A percentile compares a stretch with the other conserved stretches of the same genome.
These are phyloP conservation scores for Phenacoccus solenopsis DNA, from an alignment of 1,140 invertebrate species.

Conservation along the genomic window DNA sequence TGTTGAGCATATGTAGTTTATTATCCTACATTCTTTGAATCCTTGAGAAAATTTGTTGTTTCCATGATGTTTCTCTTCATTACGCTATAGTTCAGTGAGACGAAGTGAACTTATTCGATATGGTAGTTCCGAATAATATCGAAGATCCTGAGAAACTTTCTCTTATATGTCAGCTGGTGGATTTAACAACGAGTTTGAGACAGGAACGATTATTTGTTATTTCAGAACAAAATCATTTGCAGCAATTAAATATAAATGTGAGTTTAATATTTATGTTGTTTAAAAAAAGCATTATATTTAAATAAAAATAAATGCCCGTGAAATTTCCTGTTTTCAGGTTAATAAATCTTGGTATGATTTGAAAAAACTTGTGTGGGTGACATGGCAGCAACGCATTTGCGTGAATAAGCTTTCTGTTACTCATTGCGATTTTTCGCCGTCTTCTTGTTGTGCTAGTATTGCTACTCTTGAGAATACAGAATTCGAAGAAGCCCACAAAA, in stretches of 20 bases:
- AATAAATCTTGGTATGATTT: constrained; percentile 45
- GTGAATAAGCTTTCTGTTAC: constrained; percentile 66
- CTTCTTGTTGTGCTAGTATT: constrained; percentile 59
- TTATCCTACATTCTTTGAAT: too few species aligned
- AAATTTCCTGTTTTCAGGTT: constrained; percentile 36
- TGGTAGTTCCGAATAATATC: background rate
- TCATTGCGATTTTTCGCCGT: constrained; percentile 55
- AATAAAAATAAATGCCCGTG: background rate
- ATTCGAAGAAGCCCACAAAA: constrained; percentile 81
- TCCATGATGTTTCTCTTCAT: too few species aligned
- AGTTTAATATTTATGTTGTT: constrained; percentile 19
- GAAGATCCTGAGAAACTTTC: constrained; percentile 24
- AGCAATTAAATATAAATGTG: constrained; percentile 57
- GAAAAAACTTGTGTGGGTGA: constrained; percentile 76
- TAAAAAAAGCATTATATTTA: constrained; percentile 20
- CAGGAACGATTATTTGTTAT: constrained; percentile 59
- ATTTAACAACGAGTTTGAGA: constrained; percentile 53
- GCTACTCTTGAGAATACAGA: constrained; percentile 61
- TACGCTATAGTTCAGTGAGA: too few species aligned
- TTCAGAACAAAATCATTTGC: constrained; percentile 56
- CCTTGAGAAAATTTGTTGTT: too few species aligned
- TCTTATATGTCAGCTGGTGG: constrained; percentile 45
- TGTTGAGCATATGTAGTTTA: too few species aligned
- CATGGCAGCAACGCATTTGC: constrained; percentile 72
- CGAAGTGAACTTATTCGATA: too few species aligned